Base-by-base conservation (phyloP, 2,113 vertebrate genomes). In the Erinaceus europaeus region DNA sequence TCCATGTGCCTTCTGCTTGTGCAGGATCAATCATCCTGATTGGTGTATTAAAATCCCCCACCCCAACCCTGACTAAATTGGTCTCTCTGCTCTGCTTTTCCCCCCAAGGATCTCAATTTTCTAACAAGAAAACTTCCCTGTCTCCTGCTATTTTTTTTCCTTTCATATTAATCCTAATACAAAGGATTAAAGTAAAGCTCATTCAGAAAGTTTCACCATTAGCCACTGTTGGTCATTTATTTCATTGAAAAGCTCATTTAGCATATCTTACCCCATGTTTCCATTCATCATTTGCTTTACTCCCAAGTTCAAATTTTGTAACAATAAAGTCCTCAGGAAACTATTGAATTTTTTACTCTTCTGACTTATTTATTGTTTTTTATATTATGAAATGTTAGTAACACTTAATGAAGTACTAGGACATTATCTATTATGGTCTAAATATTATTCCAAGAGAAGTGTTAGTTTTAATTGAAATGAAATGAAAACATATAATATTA, bases 41-140 rank as follows among this genome's bases (percentile, higher is more conserved):
- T 86, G 73, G 76, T 84, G 38, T 55, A 88, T 94, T 92, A 93
- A 81, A 90, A 88, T 93, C 88, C 93, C 42, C 86, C n/a, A n/a
- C n/a, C n/a, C n/a, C n/a, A n/a, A n/a, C n/a, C 65, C 48, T 9
- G 5, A 61, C 18, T 77, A 91, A 94, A 91, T 59, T 74, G 64
- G 36, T 88, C 78, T 88, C 65, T 88, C 20, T 75, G 53, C 62
- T 79, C 38, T 74, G 36, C 48, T 72, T 92, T 89, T 57, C 48
- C 72, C 88, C 50, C 71, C 48, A 73, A 83, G 75, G 93, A 92
- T 72, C 72, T 76, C 85, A 81, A 46, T 80, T 80, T 91, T 17
- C 84, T 69, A 84, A 46, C 32, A 90, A 83, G 76, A 4, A 85
- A 1, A 32, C 40, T 88, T 90, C 23, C 38, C 38, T 71, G 9